phyloP scores from a whole-genome alignment of 2,113 vertebrate genomes.

The Megaceryle torquata region DNA sequence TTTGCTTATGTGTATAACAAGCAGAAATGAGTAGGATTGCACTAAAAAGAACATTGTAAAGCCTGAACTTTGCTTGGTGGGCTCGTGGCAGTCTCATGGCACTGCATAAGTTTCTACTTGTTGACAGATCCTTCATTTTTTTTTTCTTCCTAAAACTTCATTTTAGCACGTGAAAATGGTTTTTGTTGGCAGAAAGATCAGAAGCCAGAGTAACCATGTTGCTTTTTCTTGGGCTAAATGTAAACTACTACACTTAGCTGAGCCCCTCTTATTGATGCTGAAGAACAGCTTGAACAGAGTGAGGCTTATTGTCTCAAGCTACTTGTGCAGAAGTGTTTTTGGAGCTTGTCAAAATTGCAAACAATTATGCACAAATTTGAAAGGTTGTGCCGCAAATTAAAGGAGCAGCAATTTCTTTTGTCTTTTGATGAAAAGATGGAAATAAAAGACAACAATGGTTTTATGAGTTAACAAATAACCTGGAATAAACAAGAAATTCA shows the following conservation, averaged over 20 bases:
- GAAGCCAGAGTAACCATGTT: not conserved
- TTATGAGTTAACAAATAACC: not conserved
- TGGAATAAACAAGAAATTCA: not conserved
- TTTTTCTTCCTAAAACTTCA: not conserved
- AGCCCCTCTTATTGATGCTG: not conserved
- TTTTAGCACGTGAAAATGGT: not conserved
- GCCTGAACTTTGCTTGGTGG: not conserved
- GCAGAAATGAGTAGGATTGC: not conserved
- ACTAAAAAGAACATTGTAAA: not conserved
- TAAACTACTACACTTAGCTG: not conserved
- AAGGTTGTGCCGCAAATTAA: not conserved
- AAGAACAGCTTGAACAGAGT: not conserved
- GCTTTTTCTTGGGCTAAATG: not conserved
- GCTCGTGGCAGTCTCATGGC: not conserved
- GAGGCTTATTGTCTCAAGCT: not conserved
- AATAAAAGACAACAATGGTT: not conserved
- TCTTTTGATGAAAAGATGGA: not conserved
- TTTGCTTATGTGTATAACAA: not conserved
- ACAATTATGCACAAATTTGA: not conserved
- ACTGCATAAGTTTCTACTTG: accelerated
- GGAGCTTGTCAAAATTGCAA: not conserved
- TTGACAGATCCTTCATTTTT: not conserved
- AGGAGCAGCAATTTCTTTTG: not conserved
- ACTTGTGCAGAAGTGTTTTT: not conserved
- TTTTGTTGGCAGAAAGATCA: not conserved